Evolutionary conservation across 1,140 invertebrate genomes (phyloP), one percentile per base, ranked within the genome.

Genomic region (Aporrectodea caliginosa): DNA sequence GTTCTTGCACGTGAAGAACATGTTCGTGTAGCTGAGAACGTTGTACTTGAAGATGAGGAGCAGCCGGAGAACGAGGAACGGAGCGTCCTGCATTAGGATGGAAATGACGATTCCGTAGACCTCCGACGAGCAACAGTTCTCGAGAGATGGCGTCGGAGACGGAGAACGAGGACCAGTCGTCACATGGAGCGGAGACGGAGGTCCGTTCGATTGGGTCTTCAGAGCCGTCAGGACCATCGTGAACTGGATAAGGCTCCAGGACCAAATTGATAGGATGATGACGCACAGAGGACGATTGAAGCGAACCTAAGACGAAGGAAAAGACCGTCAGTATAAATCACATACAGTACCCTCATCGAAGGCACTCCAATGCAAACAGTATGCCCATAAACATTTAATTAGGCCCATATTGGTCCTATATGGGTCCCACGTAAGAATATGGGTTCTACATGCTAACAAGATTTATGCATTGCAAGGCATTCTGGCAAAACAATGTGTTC

Each of bases 1-100:
- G 83, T 95, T 95, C 85, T 95, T 94, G 87, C 94, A 94, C 81
- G 94, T 96, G 87, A 97, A 96, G 87, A 96, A 97, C 74, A 96
- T 88, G 83, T 96, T 96, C 92, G 95, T 95, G 85, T 96, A 96
- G 83, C 93, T 95, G 73, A 96, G 93, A 29, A 96, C 94, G 78
- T 92, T 91, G 85, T 94, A 96, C 82, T 95, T 92, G 0, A 92
- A 91, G 31, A 96, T 96, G 22, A 96, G 92, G 22, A 95, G 90
- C 1, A 95, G 79, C 29, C 81, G 72, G 2, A 82, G 77, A 27
- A 81, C 78, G 16, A 82, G 78, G 71, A 82, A 82, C 0, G 81
- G 81, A 29, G 75, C 81, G 35, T 82, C 81, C 75, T 81, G 80
- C 32, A 81, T 43, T n/a, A 81, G 71, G 31, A 82, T 82, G n/a